A percentile compares a stretch with the other conserved stretches of the same genome.
phyloP scores from a whole-genome alignment of 2,888 invertebrate species.

The Subacronicta megacephala region DNA sequence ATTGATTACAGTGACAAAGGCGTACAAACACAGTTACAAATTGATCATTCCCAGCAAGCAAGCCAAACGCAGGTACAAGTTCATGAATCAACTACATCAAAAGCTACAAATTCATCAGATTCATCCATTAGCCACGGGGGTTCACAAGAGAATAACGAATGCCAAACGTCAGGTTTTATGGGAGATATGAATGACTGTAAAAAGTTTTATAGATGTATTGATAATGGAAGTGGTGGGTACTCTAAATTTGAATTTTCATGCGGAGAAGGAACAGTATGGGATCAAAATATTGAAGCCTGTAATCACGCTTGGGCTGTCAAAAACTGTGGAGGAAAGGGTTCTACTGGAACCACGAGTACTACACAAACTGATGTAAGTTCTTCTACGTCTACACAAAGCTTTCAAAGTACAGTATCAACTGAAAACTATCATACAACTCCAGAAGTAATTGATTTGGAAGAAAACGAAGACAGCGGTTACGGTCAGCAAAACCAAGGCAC shows the following conservation, averaged over 20 bases:
- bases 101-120: slow-evolving; percentile 35
- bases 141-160: slow-evolving; percentile 25
- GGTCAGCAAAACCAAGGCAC: slow-evolving; percentile 51
- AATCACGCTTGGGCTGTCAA: slow-evolving; percentile 88
- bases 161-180: slow-evolving; percentile 89
- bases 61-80: slow-evolving; percentile 70
- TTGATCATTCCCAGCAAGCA: slow-evolving; percentile 68
- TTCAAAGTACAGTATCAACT: slow-evolving; percentile 44
- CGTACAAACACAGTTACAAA: slow-evolving; percentile 72
- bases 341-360: slow-evolving; percentile 30
- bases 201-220: slow-evolving; percentile 92
- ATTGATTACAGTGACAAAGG: slow-evolving; percentile 66
- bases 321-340: slow-evolving; percentile 60
- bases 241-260: slow-evolving; percentile 89
- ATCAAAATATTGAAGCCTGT: slow-evolving; percentile 88
- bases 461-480: slow-evolving; percentile 59
- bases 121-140: slow-evolving; percentile 2
- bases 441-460: slow-evolving; percentile 36
- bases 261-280: slow-evolving; percentile 91
- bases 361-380: slow-evolving; percentile 42
- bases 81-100: slow-evolving; percentile 58
- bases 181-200: slow-evolving; percentile 89
- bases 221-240: slow-evolving; percentile 80
- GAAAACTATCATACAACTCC: slow-evolving; percentile 46
- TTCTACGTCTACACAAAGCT: slow-evolving; percentile 46